Percentiles rank a stretch among this genome's conserved stretches.
Conservation (phyloP, 2,113 vertebrate species). For the Gorilla gorilla region DNA sequence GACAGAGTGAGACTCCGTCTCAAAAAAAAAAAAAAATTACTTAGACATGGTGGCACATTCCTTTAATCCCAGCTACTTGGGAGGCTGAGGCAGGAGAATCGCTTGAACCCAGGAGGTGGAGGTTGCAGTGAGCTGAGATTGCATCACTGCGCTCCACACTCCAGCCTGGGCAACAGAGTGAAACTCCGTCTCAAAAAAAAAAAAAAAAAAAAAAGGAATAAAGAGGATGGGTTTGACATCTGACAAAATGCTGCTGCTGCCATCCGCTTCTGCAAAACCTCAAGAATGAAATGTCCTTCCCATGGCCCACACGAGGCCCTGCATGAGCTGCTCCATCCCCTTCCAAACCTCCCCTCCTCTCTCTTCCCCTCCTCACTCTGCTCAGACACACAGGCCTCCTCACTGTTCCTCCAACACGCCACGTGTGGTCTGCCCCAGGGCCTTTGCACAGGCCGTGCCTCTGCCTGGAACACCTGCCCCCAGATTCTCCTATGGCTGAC, state of each 20-base stretch:
- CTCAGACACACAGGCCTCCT: background rate
- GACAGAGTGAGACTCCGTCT: too few relatives aligned
- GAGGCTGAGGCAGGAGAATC: too few relatives aligned
- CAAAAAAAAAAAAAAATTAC: too few relatives aligned
- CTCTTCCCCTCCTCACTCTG: background rate
- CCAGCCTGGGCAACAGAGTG: too few relatives aligned
- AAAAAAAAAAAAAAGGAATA: background rate
- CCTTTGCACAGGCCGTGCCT: background rate
- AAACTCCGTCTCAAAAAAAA: too few relatives aligned
- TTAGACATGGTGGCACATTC: too few relatives aligned
- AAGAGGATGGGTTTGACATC: background rate
- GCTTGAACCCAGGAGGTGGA: too few relatives aligned
- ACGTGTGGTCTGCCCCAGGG: background rate
- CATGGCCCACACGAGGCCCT: background rate
- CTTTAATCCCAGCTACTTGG: too few relatives aligned
- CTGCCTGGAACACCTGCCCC: background rate
- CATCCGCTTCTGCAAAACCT: background rate
- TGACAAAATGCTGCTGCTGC: background rate
- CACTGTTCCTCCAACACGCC: background rate
- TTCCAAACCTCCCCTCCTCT: too few relatives aligned
- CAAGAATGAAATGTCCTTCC: background rate
- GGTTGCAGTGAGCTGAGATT: too few relatives aligned
- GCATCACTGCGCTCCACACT: too few relatives aligned
- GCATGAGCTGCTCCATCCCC: accelerated
- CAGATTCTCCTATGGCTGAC: background rate